A percentile compares a stretch with the other conserved stretches of the same genome.
Evolutionary conservation across 2,113 vertebrate genomes (phyloP).

Genomic region (Manacus vitellinus): DNA sequence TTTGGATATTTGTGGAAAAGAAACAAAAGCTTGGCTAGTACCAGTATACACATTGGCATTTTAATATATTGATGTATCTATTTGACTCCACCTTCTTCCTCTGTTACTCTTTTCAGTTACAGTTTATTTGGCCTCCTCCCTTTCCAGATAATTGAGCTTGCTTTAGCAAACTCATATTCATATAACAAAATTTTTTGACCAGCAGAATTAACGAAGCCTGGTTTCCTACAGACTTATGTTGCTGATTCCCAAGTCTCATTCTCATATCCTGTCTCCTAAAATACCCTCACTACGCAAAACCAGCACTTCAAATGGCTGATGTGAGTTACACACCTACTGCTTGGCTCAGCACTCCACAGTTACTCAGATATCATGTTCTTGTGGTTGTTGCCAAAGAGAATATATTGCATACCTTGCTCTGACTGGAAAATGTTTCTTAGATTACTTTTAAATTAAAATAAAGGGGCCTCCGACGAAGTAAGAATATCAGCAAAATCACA

Average conservation of each 20-base stretch:
- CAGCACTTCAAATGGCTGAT: background rate
- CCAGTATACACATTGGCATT: background rate
- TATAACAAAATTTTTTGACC: background rate
- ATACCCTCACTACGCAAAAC: background rate
- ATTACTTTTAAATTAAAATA: background rate
- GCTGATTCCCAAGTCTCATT: background rate
- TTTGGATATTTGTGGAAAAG: background rate
- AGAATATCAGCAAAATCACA: too few relatives aligned
- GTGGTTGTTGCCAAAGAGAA: background rate
- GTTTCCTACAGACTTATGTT: background rate
- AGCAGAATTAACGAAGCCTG: background rate
- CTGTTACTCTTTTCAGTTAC: background rate
- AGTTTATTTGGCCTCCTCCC: background rate
- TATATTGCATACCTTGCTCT: background rate
- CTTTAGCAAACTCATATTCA: background rate
- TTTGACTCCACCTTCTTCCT: background rate
- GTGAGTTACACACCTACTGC: background rate
- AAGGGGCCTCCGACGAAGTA: background rate
- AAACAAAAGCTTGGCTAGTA: background rate
- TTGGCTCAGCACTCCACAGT: background rate
- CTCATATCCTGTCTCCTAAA: fast-evolving
- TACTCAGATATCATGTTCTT: background rate
- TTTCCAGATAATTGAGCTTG: background rate
- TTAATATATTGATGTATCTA: background rate
- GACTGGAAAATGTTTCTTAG: background rate